Percentiles rank a stretch among this genome's conserved stretches.
phyloP scores from a whole-genome alignment of 2,888 invertebrate species.

The Beris morrisii region DNA sequence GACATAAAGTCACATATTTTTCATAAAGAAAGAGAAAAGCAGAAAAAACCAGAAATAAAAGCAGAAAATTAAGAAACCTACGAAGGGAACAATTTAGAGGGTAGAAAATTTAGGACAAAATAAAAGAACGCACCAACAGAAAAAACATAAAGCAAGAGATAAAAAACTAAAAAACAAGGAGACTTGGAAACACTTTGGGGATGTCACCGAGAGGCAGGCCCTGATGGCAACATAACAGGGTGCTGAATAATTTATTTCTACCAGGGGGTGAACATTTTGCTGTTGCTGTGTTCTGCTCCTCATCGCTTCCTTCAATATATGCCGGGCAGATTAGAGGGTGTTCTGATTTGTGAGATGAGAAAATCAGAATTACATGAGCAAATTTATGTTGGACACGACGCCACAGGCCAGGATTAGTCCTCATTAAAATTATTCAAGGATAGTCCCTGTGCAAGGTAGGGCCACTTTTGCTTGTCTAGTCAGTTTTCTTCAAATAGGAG shows the following conservation, averaged over 20 bases:
- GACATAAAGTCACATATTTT: slow-evolving; percentile 11
- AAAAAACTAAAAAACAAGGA: neutral
- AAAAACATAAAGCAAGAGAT: neutral
- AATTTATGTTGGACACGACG: slow-evolving; percentile 25
- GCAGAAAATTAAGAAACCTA: slow-evolving; percentile 15
- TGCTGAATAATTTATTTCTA: slow-evolving; percentile 22
- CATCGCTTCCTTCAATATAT: neutral
- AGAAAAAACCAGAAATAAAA: slow-evolving; percentile 5
- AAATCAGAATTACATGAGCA: slow-evolving; percentile 17
- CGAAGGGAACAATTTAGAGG: slow-evolving; percentile 11
- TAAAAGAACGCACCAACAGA: neutral
- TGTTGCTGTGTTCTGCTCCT: neutral
- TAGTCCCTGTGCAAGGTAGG: neutral
- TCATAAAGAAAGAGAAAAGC: neutral
- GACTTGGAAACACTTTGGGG: neutral
- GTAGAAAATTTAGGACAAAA: slow-evolving; percentile 4
- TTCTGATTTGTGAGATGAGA: slow-evolving; percentile 6
- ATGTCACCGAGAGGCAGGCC: slow-evolving; percentile 17
- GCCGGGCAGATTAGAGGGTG: slow-evolving; percentile 9
- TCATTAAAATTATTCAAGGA: slow-evolving; percentile 18
- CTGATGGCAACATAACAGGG: slow-evolving; percentile 24
- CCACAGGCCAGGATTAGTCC: slow-evolving; percentile 23
- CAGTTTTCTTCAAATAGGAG: neutral
- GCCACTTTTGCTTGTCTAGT: neutral
- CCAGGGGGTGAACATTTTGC: neutral